Conservation (phyloP, 2,797 vertebrate species). For the Podarcis lilfordi region DNA sequence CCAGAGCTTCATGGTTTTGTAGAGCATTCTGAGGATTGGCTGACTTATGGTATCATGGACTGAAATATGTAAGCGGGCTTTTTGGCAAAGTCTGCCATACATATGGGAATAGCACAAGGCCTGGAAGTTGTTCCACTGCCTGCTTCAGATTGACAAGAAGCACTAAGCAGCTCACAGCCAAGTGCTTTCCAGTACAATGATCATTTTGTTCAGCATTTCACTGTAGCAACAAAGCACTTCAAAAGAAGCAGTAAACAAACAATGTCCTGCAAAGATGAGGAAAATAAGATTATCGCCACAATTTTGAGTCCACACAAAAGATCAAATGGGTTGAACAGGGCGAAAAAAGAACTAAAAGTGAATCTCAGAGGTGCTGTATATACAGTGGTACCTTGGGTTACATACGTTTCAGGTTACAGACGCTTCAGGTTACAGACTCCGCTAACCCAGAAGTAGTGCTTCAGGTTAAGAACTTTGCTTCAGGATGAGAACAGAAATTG, state of each 20-base stretch:
- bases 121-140: neutral
- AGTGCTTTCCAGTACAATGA: neutral
- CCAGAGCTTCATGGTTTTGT: neutral
- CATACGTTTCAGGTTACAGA: no score
- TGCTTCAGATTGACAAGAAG: slow-evolving; percentile 13
- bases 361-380: no score
- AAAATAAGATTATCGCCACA: neutral
- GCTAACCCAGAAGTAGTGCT: no score
- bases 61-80: neutral
- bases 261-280: neutral
- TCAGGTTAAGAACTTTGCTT: no score
- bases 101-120: neutral
- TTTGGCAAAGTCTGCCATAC: neutral
- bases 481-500: no score
- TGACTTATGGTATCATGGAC: neutral
- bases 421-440: no score
- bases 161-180: neutral
- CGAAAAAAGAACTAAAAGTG: neutral
- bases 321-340: neutral
- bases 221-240: neutral
- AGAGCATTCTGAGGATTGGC: neutral
- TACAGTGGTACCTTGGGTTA: no score
- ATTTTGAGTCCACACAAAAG: neutral
- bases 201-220: neutral
- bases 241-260: neutral